These are phyloP conservation scores for Forbesichthys papilliferus DNA, from an alignment of 2,113 vertebrate species.

Conservation along the genomic window DNA sequence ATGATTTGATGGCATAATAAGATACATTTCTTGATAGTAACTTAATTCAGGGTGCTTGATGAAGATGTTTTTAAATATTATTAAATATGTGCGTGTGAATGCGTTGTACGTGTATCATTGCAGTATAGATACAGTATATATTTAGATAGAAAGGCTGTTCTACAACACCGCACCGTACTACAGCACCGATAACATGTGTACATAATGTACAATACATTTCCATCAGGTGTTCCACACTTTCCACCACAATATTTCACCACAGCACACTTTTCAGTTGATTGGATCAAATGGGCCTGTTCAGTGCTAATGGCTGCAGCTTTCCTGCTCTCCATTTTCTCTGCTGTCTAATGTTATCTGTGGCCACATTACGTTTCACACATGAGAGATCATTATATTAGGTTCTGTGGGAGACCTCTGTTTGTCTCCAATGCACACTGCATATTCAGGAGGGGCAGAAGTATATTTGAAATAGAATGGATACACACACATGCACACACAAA, in stretches of 20 bases:
- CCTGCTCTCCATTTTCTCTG: slow-evolving; percentile 16
- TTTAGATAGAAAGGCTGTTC: background rate
- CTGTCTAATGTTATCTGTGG: slow-evolving; percentile 19
- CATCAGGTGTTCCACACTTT: background rate
- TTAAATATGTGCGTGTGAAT: too few relatives aligned
- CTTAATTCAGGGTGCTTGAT: slow-evolving; percentile 30
- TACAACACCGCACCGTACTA: background rate
- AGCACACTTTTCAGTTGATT: slow-evolving; percentile 6
- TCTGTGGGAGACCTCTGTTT: background rate
- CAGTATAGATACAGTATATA: too few relatives aligned
- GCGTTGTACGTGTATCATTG: too few relatives aligned
- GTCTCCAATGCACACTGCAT: background rate
- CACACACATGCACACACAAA: slow-evolving; percentile 3
- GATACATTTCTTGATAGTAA: slow-evolving; percentile 22
- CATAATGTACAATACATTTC: background rate
- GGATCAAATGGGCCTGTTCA: slow-evolving; percentile 4
- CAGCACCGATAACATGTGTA: too few relatives aligned
- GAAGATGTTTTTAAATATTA: slow-evolving; percentile 4
- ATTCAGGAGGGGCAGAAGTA: background rate
- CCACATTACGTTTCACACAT: slow-evolving; percentile 5
- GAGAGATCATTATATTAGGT: background rate
- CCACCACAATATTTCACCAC: slow-evolving; percentile 8
- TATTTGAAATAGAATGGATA: background rate
- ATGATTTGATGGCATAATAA: slow-evolving; percentile 37
- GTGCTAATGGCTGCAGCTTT: slow-evolving; percentile 19